These are phyloP conservation scores for Tapirus indicus DNA, from an alignment of 2,797 vertebrate genomes.

Conservation along the genomic window DNA sequence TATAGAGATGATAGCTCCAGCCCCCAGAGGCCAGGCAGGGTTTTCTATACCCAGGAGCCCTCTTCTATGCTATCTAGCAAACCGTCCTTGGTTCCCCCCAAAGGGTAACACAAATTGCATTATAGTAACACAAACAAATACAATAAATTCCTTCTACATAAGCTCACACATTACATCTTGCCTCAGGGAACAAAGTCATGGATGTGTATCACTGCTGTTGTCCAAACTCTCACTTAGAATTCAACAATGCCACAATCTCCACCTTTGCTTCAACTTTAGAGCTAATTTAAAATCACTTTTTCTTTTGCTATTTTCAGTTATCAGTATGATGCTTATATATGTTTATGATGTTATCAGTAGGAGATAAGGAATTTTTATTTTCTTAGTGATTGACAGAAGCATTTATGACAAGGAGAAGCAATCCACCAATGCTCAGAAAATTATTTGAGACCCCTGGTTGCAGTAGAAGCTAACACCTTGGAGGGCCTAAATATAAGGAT, in stretches of 20 bases:
- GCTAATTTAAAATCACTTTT: conserved; percentile 51
- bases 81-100: not conserved
- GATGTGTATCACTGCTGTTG: not conserved
- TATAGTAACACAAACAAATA: not conserved
- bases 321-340: conserved; percentile 15
- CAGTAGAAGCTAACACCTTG: not conserved
- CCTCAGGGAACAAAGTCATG: not conserved
- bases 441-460: not conserved
- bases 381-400: not conserved
- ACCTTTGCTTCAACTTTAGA: not conserved
- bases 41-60: not conserved
- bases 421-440: conserved; percentile 3
- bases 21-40: not conserved
- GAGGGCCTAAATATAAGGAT: not conserved
- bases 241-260: not conserved
- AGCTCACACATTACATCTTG: not conserved
- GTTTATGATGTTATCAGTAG: conserved; percentile 27
- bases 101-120: not conserved
- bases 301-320: conserved; percentile 35
- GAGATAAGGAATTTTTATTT: conserved; percentile 48
- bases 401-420: not conserved
- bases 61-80: not conserved
- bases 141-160: not conserved
- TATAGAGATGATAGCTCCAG: not conserved
- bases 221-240: not conserved